phyloP scores from a whole-genome alignment of 92 coral and sea anemone species.

The Siderastrea siderea region DNA sequence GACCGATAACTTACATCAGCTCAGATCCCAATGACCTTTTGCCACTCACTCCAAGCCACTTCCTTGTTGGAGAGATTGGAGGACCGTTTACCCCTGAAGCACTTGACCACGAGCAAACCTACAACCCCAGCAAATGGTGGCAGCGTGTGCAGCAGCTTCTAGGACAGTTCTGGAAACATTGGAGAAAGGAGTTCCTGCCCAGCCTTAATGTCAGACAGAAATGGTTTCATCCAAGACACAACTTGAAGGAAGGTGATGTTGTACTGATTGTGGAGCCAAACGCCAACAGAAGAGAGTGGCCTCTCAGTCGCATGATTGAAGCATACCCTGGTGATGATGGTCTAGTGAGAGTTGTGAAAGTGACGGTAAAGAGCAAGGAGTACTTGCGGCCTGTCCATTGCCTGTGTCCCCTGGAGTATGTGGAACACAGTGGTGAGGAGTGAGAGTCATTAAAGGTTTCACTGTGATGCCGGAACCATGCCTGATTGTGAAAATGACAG shows the following conservation, averaged over 20 bases:
- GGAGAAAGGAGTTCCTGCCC: slow-evolving; percentile 73
- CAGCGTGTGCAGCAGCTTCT: slow-evolving; percentile 76
- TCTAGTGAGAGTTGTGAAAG: slow-evolving; percentile 59
- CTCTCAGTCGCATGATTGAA: slow-evolving; percentile 54
- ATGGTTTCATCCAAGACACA: slow-evolving; percentile 71
- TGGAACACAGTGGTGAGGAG: slow-evolving; percentile 1
- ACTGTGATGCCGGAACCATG: not conserved
- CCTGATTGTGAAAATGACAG: not conserved
- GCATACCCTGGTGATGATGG: slow-evolving; percentile 57
- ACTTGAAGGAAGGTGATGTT: slow-evolving; percentile 63
- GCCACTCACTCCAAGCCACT: slow-evolving; percentile 47
- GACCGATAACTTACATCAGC: slow-evolving; percentile 26
- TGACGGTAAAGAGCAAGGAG: slow-evolving; percentile 30
- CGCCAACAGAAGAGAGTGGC: slow-evolving; percentile 67
- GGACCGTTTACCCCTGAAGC: slow-evolving; percentile 75
- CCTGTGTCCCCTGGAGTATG: slow-evolving; percentile 67
- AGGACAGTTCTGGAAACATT: slow-evolving; percentile 72
- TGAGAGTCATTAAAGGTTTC: not conserved
- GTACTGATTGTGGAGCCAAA: slow-evolving; percentile 61
- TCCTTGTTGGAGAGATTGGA: slow-evolving; percentile 51
- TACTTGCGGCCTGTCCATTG: slow-evolving; percentile 58
- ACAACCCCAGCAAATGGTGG: slow-evolving; percentile 71
- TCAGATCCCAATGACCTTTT: slow-evolving; percentile 38
- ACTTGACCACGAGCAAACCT: slow-evolving; percentile 38
- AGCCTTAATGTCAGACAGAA: slow-evolving; percentile 59